These are phyloP conservation scores for Chionodraco myersi DNA, from an alignment of 2,113 vertebrate genomes.

Conservation along the genomic window DNA sequence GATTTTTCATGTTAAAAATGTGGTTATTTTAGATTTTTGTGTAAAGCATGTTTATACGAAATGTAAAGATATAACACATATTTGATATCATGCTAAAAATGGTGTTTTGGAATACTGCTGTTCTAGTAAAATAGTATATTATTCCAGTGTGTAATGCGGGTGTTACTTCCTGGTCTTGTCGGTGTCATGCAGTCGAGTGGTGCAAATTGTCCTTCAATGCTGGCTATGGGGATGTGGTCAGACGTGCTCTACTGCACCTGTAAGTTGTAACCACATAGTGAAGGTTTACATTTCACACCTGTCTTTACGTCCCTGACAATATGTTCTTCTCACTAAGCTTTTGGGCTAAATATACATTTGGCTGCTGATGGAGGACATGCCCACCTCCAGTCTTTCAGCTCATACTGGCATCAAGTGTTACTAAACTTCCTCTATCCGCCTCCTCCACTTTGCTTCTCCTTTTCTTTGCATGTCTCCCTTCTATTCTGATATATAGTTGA, in stretches of 20 bases:
- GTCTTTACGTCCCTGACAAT: constrained; percentile 10
- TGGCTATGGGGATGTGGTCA: constrained; percentile 5
- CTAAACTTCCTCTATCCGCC: constrained; percentile 21
- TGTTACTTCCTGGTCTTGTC: not conserved
- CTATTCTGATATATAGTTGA: not conserved
- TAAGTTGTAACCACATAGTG: not conserved
- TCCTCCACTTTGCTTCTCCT: constrained; percentile 6
- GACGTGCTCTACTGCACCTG: not conserved
- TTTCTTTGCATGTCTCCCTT: constrained; percentile 12
- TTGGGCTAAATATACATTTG: constrained; percentile 21
- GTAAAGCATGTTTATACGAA: too few species aligned
- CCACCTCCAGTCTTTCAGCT: constrained; percentile 37
- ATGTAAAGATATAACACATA: too few species aligned
- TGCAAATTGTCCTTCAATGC: not conserved
- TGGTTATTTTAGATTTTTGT: too few species aligned
- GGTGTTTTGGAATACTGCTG: too few species aligned
- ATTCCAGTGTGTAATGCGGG: too few species aligned
- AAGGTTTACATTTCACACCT: not conserved
- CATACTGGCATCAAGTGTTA: constrained; percentile 11
- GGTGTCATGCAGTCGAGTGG: not conserved
- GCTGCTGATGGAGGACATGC: constrained; percentile 23
- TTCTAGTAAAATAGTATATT: too few species aligned
- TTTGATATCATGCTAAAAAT: too few species aligned
- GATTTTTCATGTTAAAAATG: too few species aligned
- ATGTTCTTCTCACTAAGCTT: not conserved